Evolutionary conservation across 1,140 invertebrate genomes (phyloP), one percentile per base, ranked within the genome.

Genomic region (Brachionus calyciflorus): DNA sequence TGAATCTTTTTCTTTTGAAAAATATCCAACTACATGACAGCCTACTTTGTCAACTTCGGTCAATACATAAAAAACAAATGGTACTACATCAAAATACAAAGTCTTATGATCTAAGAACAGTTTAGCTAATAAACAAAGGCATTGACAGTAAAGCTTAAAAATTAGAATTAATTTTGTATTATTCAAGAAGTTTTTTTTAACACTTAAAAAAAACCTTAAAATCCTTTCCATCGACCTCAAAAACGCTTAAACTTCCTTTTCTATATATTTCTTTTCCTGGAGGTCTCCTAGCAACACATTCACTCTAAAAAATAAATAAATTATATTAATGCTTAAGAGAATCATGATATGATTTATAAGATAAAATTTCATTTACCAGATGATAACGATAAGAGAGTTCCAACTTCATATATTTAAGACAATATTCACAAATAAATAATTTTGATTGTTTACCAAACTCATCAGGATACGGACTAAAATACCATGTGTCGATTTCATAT

Each of bases 1-100:
- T n/a, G 94, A 98, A 85, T 96, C 93, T 86, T 98, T 98, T 86
- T 98, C 95, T 87, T 96, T 99, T 21, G 94, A 98, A 86, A 99
- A 99, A 85, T 98, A 98, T 26, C 96, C 96, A 77, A 99, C 95
- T 79, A 98, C 87, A 86, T 98, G 94, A 19, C 92, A 91, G 37
- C 94, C 95, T 78, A 93, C 89, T 83, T 92, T 91, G 80, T 98
- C 94, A 26, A 94, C 92, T 87, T 96, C 94, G 84, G 93, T 96
- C 2, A 98, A 86, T 79, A 97, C 91, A 82, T 98, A 98, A 85
- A 98, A 98, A 41, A 96, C 85, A 86, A 98, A 98, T 10, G 94
- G 94, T 82, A 97, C 94, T 46, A 98, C 94, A 85, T 98, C 95
- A 86, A 96, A 98, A 83, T 96, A 98, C 1, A 98, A 85, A 0